Evolutionary conservation across 2,797 vertebrate genomes (phyloP).

Genomic region (Gymnothorax reevesii): DNA sequence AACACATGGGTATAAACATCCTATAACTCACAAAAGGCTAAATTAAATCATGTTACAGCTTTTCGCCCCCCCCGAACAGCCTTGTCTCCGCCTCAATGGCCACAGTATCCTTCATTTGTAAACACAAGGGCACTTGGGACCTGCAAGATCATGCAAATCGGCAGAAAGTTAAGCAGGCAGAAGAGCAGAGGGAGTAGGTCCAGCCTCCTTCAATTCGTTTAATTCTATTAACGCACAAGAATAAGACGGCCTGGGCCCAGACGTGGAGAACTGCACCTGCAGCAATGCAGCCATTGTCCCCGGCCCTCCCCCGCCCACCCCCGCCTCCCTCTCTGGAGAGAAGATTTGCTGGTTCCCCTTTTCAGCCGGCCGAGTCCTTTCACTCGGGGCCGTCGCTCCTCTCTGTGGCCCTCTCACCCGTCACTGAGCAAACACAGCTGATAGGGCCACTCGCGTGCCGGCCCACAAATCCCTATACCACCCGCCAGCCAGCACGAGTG

Average conservation of each 20-base stretch:
- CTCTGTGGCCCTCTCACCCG: slow-evolving; percentile 74
- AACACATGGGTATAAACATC: slow-evolving; percentile 54
- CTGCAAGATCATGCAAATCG: slow-evolving; percentile 77
- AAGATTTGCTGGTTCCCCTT: slow-evolving; percentile 57
- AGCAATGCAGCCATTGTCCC: slow-evolving; percentile 75
- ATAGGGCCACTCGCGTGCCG: slow-evolving; percentile 91
- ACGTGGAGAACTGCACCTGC: slow-evolving; percentile 73
- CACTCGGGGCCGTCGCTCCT: slow-evolving; percentile 39
- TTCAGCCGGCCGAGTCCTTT: slow-evolving; percentile 57
- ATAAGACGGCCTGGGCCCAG: slow-evolving; percentile 53
- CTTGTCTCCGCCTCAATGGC: slow-evolving; percentile 43
- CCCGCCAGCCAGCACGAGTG: slow-evolving; percentile 45
- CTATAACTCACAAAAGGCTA: slow-evolving; percentile 70
- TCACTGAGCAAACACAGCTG: slow-evolving; percentile 97
- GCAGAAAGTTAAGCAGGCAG: slow-evolving; percentile 73
- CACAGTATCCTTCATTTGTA: slow-evolving; percentile 39
- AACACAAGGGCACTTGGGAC: slow-evolving; percentile 42
- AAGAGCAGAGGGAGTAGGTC: slow-evolving; percentile 75
- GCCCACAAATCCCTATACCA: slow-evolving; percentile 59
- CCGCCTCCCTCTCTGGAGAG: slow-evolving; percentile 54
- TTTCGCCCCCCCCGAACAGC: slow-evolving; percentile 43
- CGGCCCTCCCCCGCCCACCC: slow-evolving; percentile 40
- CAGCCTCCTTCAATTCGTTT: slow-evolving; percentile 25
- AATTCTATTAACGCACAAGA: slow-evolving; percentile 65
- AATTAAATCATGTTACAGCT: slow-evolving; percentile 75